Conservation (phyloP, 2,888 invertebrate species). For the Copidosoma aretas region DNA sequence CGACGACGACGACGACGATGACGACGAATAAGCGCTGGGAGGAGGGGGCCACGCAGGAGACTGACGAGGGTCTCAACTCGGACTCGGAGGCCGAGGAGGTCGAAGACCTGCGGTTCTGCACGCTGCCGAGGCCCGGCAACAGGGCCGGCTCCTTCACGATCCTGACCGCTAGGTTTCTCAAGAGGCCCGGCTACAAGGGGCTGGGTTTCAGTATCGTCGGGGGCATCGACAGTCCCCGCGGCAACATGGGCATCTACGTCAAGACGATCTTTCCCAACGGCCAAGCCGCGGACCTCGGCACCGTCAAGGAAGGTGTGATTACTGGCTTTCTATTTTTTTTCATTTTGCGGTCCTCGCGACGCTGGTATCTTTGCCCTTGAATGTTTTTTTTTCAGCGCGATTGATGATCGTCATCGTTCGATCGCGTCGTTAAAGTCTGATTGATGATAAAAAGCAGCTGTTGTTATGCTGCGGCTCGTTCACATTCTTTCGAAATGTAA, state of each 20-base stretch:
- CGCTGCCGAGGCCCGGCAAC: constrained; percentile 66
- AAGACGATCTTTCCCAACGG: constrained; percentile 87
- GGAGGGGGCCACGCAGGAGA: constrained; percentile 49
- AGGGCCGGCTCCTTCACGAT: constrained; percentile 66
- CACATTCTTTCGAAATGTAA: too few species aligned
- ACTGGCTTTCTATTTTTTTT: too few species aligned
- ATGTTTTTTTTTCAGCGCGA: too few species aligned
- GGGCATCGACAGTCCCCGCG: constrained; percentile 83
- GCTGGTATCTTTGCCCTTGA: too few species aligned
- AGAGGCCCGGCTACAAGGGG: constrained; percentile 84
- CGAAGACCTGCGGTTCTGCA: constrained; percentile 68
- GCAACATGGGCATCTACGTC: constrained; percentile 87
- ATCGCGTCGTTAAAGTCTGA: too few species aligned
- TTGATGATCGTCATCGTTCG: too few species aligned
- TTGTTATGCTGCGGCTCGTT: too few species aligned
- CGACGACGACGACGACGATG: too few species aligned
- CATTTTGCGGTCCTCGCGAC: too few species aligned
- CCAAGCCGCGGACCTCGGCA: constrained; percentile 81
- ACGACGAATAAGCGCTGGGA: background rate
- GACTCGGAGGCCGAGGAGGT: constrained; percentile 61
- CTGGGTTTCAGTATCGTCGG: constrained; percentile 91
- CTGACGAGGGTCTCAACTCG: constrained; percentile 57
- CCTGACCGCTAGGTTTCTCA: constrained; percentile 70
- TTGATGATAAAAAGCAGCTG: too few species aligned
- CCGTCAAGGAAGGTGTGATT: constrained; percentile 85